Evolutionary conservation across 1,140 invertebrate genomes (phyloP).

Genomic region (Steinernema khuongi): DNA sequence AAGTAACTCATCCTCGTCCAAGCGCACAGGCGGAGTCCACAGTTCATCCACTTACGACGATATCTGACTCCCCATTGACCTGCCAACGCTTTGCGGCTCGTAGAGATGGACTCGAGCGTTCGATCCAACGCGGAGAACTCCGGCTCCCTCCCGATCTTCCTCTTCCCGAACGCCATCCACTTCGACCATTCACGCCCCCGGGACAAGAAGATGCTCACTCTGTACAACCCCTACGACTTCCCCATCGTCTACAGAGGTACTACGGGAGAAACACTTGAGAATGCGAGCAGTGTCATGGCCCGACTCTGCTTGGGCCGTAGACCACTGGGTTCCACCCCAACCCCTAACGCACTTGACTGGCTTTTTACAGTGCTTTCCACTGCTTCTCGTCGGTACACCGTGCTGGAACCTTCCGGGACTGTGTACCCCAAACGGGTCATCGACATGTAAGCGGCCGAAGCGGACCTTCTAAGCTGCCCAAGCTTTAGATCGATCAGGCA

Average conservation of each 20-base stretch:
- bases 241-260: conserved; percentile 77
- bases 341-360: neutral
- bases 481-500: conserved; percentile 18
- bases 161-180: neutral
- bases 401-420: conserved; percentile 24
- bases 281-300: too few species aligned
- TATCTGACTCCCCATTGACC: too few species aligned
- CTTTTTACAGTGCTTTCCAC: conserved; percentile 35
- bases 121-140: too few species aligned
- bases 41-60: too few species aligned
- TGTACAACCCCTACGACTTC: conserved; percentile 84
- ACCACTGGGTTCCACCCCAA: too few species aligned
- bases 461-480: neutral
- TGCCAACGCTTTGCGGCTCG: too few species aligned
- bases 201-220: conserved; percentile 67
- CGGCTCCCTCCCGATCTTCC: neutral
- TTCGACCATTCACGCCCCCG: neutral
- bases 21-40: too few species aligned
- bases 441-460: conserved; percentile 18
- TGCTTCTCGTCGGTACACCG: conserved; percentile 32
- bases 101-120: too few species aligned
- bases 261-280: too few species aligned
- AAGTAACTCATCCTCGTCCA: neutral
- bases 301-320: too few species aligned
- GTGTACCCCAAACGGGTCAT: conserved; percentile 25